A percentile compares a stretch with the other conserved stretches of the same genome.
These are phyloP conservation scores for Cricetomys ansorgei DNA, from an alignment of 2,113 vertebrate genomes.

Conservation along the genomic window DNA sequence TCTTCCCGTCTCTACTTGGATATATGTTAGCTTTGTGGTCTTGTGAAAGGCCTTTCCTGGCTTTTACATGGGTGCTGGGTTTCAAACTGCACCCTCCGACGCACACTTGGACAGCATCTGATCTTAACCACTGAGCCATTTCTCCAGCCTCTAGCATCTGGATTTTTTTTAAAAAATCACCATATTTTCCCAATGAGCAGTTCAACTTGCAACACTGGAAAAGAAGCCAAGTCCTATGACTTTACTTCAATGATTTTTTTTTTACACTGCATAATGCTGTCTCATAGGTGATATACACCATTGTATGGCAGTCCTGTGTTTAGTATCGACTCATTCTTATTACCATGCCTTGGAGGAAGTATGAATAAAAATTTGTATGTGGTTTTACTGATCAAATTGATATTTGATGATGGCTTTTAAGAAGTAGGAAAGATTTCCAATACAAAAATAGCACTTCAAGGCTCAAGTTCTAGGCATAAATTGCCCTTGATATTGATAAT, in stretches of 20 bases:
- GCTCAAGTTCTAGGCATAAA: background rate
- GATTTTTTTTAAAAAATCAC: background rate
- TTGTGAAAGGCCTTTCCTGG: background rate
- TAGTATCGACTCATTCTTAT: background rate
- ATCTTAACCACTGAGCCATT: background rate
- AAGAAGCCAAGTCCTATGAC: background rate
- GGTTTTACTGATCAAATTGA: slow-evolving; percentile 23
- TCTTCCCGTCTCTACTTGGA: no score
- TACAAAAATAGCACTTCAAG: background rate
- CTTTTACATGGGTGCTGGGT: background rate
- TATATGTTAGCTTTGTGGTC: background rate
- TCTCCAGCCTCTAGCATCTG: background rate
- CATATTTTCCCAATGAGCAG: background rate
- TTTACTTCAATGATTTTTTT: background rate
- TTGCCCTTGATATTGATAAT: slow-evolving; percentile 14
- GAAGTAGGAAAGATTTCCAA: background rate
- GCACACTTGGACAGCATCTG: background rate
- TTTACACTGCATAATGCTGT: background rate
- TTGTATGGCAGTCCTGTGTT: background rate
- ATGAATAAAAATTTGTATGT: background rate
- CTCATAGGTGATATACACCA: background rate
- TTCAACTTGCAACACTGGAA: background rate
- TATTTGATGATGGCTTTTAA: background rate
- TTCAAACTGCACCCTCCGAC: background rate
- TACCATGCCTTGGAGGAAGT: background rate